Percentiles rank a stretch among this genome's conserved stretches.
These are phyloP conservation scores for Platalea minor DNA, from an alignment of 2,797 vertebrate genomes.

Conservation along the genomic window DNA sequence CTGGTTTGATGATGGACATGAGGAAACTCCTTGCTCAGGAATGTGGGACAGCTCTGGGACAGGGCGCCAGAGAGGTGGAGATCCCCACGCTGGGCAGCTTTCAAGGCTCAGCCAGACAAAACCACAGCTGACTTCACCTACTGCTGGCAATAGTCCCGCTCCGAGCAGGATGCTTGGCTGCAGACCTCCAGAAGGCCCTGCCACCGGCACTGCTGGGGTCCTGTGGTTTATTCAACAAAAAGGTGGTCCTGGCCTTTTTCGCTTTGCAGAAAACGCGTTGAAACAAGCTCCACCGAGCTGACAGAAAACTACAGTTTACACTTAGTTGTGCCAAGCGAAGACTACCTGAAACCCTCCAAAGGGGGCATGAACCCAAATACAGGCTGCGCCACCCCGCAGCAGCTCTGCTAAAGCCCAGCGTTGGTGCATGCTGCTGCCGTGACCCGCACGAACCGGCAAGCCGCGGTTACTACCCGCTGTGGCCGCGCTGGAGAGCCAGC, in stretches of 20 bases:
- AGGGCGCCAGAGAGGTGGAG: neutral
- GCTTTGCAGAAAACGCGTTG: neutral
- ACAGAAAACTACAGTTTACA: neutral
- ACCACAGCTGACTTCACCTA: neutral
- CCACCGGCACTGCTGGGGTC: accelerated
- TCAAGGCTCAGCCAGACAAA: neutral
- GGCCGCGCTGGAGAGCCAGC: neutral
- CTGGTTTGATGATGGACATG: neutral
- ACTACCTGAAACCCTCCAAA: neutral
- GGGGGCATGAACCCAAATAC: neutral
- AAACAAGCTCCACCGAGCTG: neutral
- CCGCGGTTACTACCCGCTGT: too few species aligned
- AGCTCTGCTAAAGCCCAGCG: too few species aligned
- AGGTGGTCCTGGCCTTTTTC: neutral
- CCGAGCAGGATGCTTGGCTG: neutral
- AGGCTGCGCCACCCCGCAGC: neutral
- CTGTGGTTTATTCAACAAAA: neutral
- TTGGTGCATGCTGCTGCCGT: neutral
- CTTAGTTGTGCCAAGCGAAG: neutral
- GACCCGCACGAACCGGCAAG: neutral
- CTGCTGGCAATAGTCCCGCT: neutral
- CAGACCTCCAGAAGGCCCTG: neutral
- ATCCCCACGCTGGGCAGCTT: neutral
- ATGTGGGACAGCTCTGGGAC: neutral
- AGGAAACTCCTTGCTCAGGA: neutral